phyloP scores from a whole-genome alignment of 2,797 vertebrate species.

The Taeniopygia guttata region DNA sequence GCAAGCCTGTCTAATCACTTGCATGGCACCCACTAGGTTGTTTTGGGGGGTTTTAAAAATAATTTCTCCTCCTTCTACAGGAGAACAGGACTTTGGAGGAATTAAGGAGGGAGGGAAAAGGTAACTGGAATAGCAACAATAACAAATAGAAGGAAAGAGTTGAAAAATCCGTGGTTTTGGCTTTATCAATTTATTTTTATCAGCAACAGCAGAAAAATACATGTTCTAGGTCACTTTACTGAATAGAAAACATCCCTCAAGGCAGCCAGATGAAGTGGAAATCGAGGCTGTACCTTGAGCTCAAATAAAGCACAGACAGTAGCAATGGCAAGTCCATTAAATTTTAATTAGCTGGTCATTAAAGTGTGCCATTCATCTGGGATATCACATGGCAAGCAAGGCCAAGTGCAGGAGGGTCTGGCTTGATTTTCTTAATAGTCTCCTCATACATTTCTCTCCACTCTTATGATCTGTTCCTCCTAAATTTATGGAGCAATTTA shows the following conservation, averaged over 20 bases:
- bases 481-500: slow-evolving; percentile 43
- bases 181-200: neutral
- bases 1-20: neutral
- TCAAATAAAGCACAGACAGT: neutral
- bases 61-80: neutral
- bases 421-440: slow-evolving; percentile 16
- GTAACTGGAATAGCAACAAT: neutral
- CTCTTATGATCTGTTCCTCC: neutral
- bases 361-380: neutral
- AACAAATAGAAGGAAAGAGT: neutral
- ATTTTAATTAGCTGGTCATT: slow-evolving; percentile 42
- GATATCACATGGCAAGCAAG: neutral
- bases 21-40: neutral
- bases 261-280: neutral
- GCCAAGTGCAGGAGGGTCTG: neutral
- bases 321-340: slow-evolving; percentile 39
- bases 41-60: neutral
- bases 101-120: neutral
- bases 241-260: neutral
- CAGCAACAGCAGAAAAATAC: neutral
- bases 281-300: neutral
- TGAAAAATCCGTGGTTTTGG: neutral
- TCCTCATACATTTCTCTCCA: slow-evolving; percentile 5
- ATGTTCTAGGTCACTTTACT: neutral
- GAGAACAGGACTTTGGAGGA: neutral